Evolutionary conservation across 1,140 invertebrate genomes (phyloP), one percentile per base, ranked within the genome.

Genomic region (Episyrphus balteatus): DNA sequence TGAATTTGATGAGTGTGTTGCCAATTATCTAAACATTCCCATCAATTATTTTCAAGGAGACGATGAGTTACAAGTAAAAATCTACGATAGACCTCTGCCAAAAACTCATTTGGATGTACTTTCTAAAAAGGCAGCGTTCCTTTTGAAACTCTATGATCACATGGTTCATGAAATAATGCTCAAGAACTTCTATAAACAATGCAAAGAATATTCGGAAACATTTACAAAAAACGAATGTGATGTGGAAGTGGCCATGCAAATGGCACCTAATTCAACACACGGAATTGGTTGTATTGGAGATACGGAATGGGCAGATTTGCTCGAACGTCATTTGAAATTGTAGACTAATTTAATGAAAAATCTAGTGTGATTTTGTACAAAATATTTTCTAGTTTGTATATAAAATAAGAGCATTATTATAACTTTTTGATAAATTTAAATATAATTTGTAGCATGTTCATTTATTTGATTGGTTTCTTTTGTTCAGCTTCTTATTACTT

Each of bases 151-250:
- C 13, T 42, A 51, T 31, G 50, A 51, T n/a, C 43, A 46, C 17
- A 40, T 51, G 21, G 31, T 51, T 12, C 50, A 51, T 19, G 45
- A 51, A 32, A 30, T 45, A 31, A 48, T 51, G 42, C 36, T 51
- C 13, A 39, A 17, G 18, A 42, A 46, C 21, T 48, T 51, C 12
- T 51, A 48, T 33, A 41, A 39, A 13, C 42, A 48, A 46, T 51
- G 50, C 33, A 11, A 42, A 37, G 42, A 31, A 11, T 51, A 48
- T 41, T 44, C 47, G 5, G 26, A 46, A 12, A 43, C 47, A 18
- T 51, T 48, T 46, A 26, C 13, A 9, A 40, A 46, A 14, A 48
- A 46, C 17, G 47, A 51, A 13, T 46, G 48, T 39, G 19, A 36
- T 36, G 38, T 41, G 11, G 31, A 48, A 14, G 33, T 43, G 30